Base-by-base conservation (phyloP, 1,140 invertebrate genomes). In the Lepidurus arcticus region DNA sequence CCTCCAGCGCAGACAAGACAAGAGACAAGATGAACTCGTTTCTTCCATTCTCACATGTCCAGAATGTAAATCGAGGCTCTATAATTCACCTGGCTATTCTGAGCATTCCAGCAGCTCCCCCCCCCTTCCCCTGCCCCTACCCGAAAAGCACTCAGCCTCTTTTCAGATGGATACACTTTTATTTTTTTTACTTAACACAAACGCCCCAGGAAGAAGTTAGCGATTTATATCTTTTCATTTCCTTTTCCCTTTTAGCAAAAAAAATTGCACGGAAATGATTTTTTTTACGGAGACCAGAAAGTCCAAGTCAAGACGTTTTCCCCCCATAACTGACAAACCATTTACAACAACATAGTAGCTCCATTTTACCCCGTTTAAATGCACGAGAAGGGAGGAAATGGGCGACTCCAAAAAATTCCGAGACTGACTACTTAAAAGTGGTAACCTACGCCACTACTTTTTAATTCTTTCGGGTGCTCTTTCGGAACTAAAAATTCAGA, bases 11-110 rank as follows among this genome's bases (percentile, higher is more conserved):
- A 34, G 34, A 34, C 34, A 34, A 65, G 53, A 65, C 53, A 65
- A 65, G 53, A 65, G 53, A 21, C 53, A 65, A 65, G 53, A 65
- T 65, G 53, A 65, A 65, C 53, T 65, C 53, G 53, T 65, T 65
- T 65, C 53, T 65, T 65, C 53, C 21, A 65, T 65, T 11, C 21
- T 65, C 53, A 16, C 53, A 16, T 65, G 53, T 65, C 53, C 6
- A 65, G 53, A 65, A 65, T 65, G 53, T 65, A 65, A 65, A 65
- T 21, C 53, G 53, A 16, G 53, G 53, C 6, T 7, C 53, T 65
- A 65, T 65, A 65, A n/a, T 65, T 65, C 53, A 65, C 53, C 53
- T 65, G 53, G 16, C 21, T 21, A 21, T 65, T 65, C 21, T 65
- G 34, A 34, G 34, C 34, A 34, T 34, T 34, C 34, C 34, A 34